Percentiles rank a stretch among this genome's conserved stretches.
Conservation (phyloP, 1,140 invertebrate species). For the Ostrea denselamellosa region DNA sequence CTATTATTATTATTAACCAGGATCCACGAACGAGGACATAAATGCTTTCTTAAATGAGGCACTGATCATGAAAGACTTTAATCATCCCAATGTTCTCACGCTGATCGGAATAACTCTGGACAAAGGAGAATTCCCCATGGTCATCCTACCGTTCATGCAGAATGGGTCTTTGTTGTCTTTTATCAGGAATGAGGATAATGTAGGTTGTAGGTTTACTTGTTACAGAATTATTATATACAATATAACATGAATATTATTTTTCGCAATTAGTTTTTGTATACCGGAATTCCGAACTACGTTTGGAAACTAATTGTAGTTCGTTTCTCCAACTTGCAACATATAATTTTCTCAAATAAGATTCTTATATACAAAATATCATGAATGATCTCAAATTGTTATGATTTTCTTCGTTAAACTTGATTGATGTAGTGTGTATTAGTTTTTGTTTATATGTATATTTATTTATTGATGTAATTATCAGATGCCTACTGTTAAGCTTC, state of each 20-base stretch:
- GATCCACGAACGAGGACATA: conserved; percentile 9
- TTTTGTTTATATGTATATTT: too few species aligned
- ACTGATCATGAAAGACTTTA: conserved; percentile 80
- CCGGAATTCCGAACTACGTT: too few species aligned
- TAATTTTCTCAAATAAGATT: too few species aligned
- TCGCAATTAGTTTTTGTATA: too few species aligned
- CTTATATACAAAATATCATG: too few species aligned
- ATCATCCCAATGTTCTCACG: conserved; percentile 78
- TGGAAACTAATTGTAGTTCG: too few species aligned
- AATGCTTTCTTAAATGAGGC: conserved; percentile 77
- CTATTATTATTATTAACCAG: background rate
- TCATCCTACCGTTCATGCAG: conserved; percentile 79
- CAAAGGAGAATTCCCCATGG: conserved; percentile 74
- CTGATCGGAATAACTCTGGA: conserved; percentile 78
- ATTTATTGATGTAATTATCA: conserved; percentile 48
- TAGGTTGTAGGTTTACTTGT: conserved; percentile 56
- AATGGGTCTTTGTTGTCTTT: conserved; percentile 79
- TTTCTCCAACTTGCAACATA: too few species aligned
- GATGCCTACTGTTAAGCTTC: conserved; percentile 76
- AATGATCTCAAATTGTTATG: too few species aligned
- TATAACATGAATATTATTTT: too few species aligned
- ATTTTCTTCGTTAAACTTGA: too few species aligned
- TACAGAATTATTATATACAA: too few species aligned
- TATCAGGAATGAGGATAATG: conserved; percentile 76
- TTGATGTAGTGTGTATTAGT: background rate